These are phyloP conservation scores for Ophthalmotilapia sp. DNA, from an alignment of 2,113 vertebrate species.

Conservation along the genomic window DNA sequence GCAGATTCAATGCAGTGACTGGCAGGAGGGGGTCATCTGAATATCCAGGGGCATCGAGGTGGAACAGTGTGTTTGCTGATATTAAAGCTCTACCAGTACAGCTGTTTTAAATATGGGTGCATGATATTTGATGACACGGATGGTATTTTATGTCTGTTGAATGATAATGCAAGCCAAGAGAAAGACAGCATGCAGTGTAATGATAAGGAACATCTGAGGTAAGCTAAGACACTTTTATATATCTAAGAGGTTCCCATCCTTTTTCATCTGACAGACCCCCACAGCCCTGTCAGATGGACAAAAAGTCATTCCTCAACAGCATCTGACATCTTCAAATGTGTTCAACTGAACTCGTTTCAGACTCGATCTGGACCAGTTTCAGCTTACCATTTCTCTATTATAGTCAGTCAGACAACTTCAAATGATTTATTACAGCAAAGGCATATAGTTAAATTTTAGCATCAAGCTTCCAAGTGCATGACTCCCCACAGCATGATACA, in stretches of 20 bases:
- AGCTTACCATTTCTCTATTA: not conserved
- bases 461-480: not conserved
- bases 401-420: not conserved
- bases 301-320: not conserved
- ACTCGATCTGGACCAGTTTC: not conserved
- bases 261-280: not conserved
- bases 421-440: not conserved
- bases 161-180: not conserved
- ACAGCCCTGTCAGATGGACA: not conserved
- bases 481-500: not conserved
- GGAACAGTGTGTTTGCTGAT: slow-evolving; percentile 3
- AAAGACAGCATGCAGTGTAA: not conserved
- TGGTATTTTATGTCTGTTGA: not conserved
- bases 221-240: not conserved
- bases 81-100: not conserved
- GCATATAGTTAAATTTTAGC: not conserved
- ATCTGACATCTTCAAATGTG: not conserved
- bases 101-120: not conserved
- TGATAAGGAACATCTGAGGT: not conserved
- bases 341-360: not conserved
- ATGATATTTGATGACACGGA: not conserved
- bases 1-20: slow-evolving; percentile 34
- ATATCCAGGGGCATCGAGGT: slow-evolving; percentile 7
- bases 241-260: not conserved
- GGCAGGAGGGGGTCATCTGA: slow-evolving; percentile 40